phyloP scores from a whole-genome alignment of 2,797 vertebrate genomes.

The Coccyzus lansbergi region DNA sequence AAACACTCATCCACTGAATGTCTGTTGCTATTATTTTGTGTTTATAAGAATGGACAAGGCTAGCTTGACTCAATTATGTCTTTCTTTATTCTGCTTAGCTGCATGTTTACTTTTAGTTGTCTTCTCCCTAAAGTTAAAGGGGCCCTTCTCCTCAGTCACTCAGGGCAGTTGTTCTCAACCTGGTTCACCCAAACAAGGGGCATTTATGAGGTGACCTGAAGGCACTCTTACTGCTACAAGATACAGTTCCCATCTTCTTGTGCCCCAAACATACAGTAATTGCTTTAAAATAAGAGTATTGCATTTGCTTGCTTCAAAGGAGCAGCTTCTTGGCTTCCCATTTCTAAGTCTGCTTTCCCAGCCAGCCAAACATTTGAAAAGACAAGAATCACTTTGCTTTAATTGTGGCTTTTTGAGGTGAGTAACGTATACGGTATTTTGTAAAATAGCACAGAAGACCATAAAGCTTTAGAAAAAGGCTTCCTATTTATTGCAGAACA shows the following conservation, averaged over 20 bases:
- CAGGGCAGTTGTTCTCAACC: background rate
- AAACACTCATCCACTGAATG: background rate
- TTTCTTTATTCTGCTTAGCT: background rate
- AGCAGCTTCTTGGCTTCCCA: background rate
- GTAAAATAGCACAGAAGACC: background rate
- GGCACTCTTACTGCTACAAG: background rate
- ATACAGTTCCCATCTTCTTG: rapidly evolving
- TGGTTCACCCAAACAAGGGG: background rate
- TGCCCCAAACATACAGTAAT: background rate
- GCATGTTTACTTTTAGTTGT: background rate
- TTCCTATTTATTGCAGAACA: constrained; percentile 48
- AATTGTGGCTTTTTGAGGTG: background rate
- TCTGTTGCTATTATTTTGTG: background rate
- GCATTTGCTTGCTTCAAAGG: background rate
- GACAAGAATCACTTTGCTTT: background rate
- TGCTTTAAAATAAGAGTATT: background rate
- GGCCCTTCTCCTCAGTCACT: background rate
- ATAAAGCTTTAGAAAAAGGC: constrained; percentile 48
- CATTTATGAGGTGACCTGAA: background rate
- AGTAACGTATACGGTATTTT: background rate
- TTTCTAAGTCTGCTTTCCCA: background rate
- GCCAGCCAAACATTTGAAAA: background rate
- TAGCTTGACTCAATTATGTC: background rate
- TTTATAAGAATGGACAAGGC: background rate
- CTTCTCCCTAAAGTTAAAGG: background rate